A percentile compares a stretch with the other conserved stretches of the same genome.
Conservation (phyloP, 1,140 invertebrate species). For the Neelides sp. region DNA sequence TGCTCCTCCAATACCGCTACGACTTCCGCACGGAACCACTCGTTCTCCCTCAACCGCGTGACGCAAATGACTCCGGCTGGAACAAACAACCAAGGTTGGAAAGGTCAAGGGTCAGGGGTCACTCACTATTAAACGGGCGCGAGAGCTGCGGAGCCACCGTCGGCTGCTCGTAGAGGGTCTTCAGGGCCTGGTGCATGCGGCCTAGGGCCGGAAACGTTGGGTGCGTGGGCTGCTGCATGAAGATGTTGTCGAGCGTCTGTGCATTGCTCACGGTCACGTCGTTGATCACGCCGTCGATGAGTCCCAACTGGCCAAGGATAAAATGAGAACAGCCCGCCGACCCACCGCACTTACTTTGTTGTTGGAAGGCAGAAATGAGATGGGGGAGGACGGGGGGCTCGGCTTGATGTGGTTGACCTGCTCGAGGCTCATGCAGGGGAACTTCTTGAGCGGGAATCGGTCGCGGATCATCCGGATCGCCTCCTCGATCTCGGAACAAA, state of each 20-base stretch:
- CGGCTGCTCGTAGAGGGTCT: slow-evolving; percentile 38
- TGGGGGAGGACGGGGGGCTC: slow-evolving; percentile 43
- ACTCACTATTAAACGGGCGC: slow-evolving; percentile 39
- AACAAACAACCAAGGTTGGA: slow-evolving; percentile 32
- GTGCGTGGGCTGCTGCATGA: slow-evolving; percentile 86
- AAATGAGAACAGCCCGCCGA: neutral
- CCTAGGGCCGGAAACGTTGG: slow-evolving; percentile 71
- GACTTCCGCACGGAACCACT: slow-evolving; percentile 79
- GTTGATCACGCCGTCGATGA: slow-evolving; percentile 82
- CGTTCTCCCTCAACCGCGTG: slow-evolving; percentile 52
- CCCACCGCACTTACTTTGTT: slow-evolving; percentile 44
- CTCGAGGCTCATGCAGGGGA: slow-evolving; percentile 63
- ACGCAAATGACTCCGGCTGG: slow-evolving; percentile 78
- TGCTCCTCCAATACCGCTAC: slow-evolving; percentile 44
- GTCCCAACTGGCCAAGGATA: slow-evolving; percentile 48
- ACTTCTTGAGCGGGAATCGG: slow-evolving; percentile 64
- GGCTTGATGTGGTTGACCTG: slow-evolving; percentile 46
- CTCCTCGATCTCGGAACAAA: slow-evolving; percentile 55
- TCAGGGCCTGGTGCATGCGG: slow-evolving; percentile 53
- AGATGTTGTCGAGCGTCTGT: slow-evolving; percentile 70
- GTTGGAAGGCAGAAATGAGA: slow-evolving; percentile 44
- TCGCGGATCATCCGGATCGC: slow-evolving; percentile 69
- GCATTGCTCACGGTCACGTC: slow-evolving; percentile 77
- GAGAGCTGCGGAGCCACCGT: slow-evolving; percentile 41
- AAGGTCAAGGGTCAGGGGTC: neutral